A percentile compares a stretch with the other conserved stretches of the same genome.
phyloP scores from a whole-genome alignment of 2,888 invertebrate genomes.

The Hololepta plana region DNA sequence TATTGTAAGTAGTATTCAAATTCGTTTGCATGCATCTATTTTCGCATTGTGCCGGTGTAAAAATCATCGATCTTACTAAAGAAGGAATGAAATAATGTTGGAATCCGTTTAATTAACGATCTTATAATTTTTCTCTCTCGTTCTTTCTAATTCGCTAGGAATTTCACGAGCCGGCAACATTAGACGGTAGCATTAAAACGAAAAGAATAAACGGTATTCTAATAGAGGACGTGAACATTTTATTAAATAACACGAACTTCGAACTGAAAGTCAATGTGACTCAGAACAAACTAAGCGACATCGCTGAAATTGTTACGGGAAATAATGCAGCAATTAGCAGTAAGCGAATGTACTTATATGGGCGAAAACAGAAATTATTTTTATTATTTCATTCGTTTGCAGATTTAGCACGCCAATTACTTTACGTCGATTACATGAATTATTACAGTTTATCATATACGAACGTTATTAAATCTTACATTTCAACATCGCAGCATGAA shows the following conservation, averaged over 20 bases:
- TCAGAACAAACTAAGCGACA: conserved; percentile 13
- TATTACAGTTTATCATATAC: too few relatives aligned
- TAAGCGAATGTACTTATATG: background rate
- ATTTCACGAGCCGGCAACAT: too few relatives aligned
- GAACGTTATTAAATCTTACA: too few relatives aligned
- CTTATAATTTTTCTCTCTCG: too few relatives aligned
- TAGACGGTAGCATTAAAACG: conserved; percentile 15
- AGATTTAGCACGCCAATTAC: conserved; percentile 18
- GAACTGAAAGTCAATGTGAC: conserved; percentile 15
- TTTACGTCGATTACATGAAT: too few relatives aligned
- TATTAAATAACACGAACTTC: conserved; percentile 13
- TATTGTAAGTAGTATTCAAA: conserved; percentile 14
- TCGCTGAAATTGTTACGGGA: conserved; percentile 13
- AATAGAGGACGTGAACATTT: conserved; percentile 14
- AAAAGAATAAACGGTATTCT: conserved; percentile 19
- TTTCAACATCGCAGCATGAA: too few relatives aligned
- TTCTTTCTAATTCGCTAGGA: too few relatives aligned
- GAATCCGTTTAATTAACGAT: too few relatives aligned
- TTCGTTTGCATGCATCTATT: too few relatives aligned
- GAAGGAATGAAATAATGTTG: too few relatives aligned
- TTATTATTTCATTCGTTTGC: conserved; percentile 8
- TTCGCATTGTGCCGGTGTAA: too few relatives aligned
- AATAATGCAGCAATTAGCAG: conserved; percentile 7
- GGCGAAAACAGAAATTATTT: background rate
- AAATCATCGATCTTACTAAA: too few relatives aligned